phyloP scores from a whole-genome alignment of 2,888 invertebrate species.

The Hypena proboscidalis region DNA sequence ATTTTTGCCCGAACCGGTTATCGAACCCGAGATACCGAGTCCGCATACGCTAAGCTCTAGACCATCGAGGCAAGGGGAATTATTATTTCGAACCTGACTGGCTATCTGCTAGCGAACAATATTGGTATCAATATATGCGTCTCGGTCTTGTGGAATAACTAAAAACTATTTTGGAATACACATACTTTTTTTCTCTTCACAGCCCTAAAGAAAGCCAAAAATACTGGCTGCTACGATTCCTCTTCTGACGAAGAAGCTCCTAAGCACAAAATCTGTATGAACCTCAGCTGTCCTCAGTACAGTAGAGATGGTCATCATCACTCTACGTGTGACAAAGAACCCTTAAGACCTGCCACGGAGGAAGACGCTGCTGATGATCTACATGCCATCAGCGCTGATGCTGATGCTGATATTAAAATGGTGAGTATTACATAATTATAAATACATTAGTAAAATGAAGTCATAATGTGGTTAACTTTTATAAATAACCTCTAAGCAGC shows the following conservation, averaged over 20 bases:
- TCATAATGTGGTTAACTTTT: no score
- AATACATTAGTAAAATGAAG: no score
- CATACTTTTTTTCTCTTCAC: neutral
- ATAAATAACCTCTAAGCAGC: no score
- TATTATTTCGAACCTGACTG: no score
- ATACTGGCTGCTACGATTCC: slow-evolving; percentile 52
- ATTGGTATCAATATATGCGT: no score
- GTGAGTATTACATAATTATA: slow-evolving; percentile 36
- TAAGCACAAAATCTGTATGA: slow-evolving; percentile 70
- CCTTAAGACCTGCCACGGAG: slow-evolving; percentile 21
- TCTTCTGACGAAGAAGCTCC: slow-evolving; percentile 52
- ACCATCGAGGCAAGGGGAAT: no score
- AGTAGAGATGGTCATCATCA: slow-evolving; percentile 13
- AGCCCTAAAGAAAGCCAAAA: slow-evolving; percentile 65
- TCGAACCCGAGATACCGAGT: no score
- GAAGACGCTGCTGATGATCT: slow-evolving; percentile 38
- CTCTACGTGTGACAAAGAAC: slow-evolving; percentile 1
- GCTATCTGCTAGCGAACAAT: no score
- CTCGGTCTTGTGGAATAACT: no score
- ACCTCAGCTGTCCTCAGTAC: slow-evolving; percentile 64
- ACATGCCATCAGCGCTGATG: slow-evolving; percentile 47
- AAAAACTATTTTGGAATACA: no score
- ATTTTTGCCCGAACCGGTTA: no score
- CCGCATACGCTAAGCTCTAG: no score
- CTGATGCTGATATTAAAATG: slow-evolving; percentile 43